Evolutionary conservation across 2,888 invertebrate genomes (phyloP), one percentile per base, ranked within the genome.

Genomic region (Nysson spinosus): DNA sequence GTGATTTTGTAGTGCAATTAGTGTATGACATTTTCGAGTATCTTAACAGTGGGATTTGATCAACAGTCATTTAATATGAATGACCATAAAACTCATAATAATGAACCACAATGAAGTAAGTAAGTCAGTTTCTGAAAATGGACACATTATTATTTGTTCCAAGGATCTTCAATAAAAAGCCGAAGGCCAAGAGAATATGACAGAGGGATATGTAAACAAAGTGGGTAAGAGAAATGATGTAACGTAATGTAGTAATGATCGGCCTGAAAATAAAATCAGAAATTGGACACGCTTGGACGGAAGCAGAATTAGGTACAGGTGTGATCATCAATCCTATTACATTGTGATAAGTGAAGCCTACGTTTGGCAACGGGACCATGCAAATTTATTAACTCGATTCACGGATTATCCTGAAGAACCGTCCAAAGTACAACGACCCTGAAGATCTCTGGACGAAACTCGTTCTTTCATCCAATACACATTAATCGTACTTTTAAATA

Each of bases 311-410:
- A 6, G 24, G 50, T 66, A 69, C 66, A 66, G 46, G 61, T 66
- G 69, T 54, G 61, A 54, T 32, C 69, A 69, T 69, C 54, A 69
- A 57, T 69, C 57, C 37, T 32, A 42, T 14, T 50, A 61, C 69
- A 69, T 69, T 69, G 67, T 69, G 52, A 43, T 34, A 58, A 44
- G 37, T 37, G 39, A 44, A 57, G 30, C 46, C 65, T 11, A 40
- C 39, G 42, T 64, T 64, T 66, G 66, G 56, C 66, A 68, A 56
- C 39, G 51, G 4, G 28, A 24, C 17, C 20, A n/a, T 14, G 47
- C 12, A 19, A 32, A 60, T 66, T 68, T 55, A 52, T 67, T 56
- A 61, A 57, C 30, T n/a, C 24, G 50, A 57, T 40, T 11, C 12
- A 26, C 57, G 44, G 39, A 46, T 50, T 54, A 43, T 26, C 12